These are phyloP conservation scores for Nesogale talazaci DNA, from an alignment of 2,113 vertebrate species.

Conservation along the genomic window DNA sequence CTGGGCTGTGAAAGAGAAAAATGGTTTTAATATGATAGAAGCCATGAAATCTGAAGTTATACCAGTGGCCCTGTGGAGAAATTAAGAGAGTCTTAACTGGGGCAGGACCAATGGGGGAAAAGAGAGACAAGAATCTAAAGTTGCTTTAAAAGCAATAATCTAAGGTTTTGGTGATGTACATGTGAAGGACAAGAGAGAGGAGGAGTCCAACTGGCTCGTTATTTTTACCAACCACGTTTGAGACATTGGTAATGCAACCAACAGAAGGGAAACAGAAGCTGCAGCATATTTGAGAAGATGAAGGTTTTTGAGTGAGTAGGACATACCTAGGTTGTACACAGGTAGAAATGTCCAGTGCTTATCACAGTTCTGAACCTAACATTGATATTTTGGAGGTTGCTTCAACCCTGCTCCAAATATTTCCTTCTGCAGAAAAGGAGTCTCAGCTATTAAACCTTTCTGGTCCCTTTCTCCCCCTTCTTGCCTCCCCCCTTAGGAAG, in stretches of 20 bases:
- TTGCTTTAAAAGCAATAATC: neutral
- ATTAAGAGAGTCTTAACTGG: neutral
- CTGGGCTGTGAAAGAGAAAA: neutral
- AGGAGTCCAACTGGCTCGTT: neutral
- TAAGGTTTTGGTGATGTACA: neutral
- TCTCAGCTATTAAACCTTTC: neutral
- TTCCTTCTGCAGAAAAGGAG: neutral
- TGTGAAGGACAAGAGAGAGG: neutral
- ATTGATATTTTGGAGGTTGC: neutral
- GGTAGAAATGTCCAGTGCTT: neutral
- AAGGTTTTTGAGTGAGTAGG: neutral
- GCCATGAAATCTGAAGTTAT: neutral
- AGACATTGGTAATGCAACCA: neutral
- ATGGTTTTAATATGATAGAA: neutral
- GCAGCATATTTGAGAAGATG: neutral
- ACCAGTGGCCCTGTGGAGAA: neutral
- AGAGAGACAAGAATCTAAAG: conserved; percentile 13
- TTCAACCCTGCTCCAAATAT: too few relatives aligned
- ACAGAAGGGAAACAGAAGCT: neutral
- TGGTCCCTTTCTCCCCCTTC: neutral
- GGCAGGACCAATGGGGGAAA: neutral
- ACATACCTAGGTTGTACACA: neutral
- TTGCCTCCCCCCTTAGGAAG: neutral
- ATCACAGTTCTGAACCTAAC: neutral
- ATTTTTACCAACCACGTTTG: neutral